Evolutionary conservation across 2,797 vertebrate genomes (phyloP).

Genomic region (Muscicapa striata): DNA sequence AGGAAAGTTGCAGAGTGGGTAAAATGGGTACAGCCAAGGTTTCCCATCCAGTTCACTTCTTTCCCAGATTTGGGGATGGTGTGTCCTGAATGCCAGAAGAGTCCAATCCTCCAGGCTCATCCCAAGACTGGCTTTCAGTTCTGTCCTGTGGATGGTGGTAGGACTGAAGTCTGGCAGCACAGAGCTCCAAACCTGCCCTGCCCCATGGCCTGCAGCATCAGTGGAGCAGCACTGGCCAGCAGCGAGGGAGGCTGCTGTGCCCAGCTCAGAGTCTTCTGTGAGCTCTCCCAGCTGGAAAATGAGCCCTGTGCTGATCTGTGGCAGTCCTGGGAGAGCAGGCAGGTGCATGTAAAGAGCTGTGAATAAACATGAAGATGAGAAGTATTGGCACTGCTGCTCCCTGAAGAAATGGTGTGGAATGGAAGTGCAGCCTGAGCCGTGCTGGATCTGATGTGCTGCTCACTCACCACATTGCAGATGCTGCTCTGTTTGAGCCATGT

Average conservation of each 20-base stretch:
- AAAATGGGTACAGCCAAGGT: not conserved
- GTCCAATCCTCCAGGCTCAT: not conserved
- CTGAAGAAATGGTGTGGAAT: not conserved
- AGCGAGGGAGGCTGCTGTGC: not conserved
- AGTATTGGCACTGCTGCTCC: not conserved
- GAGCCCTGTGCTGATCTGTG: not conserved
- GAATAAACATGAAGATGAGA: not conserved
- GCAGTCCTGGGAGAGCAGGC: not conserved
- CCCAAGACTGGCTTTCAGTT: not conserved
- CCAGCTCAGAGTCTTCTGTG: not conserved
- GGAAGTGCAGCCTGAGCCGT: not conserved
- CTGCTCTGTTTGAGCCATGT: not conserved
- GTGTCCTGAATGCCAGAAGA: not conserved
- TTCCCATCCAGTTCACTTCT: not conserved
- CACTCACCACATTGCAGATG: not conserved
- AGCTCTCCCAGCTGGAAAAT: not conserved
- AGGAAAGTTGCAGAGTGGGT: not conserved
- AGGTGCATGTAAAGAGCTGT: not conserved
- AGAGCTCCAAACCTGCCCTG: not conserved
- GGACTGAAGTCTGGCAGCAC: not conserved
- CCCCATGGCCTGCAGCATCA: not conserved
- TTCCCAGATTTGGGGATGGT: not conserved
- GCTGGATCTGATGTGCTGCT: not conserved
- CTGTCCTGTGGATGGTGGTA: rapidly evolving
- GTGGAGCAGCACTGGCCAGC: not conserved